These are phyloP conservation scores for Myotis planiceps DNA, from an alignment of 2,797 vertebrate genomes.

Conservation along the genomic window DNA sequence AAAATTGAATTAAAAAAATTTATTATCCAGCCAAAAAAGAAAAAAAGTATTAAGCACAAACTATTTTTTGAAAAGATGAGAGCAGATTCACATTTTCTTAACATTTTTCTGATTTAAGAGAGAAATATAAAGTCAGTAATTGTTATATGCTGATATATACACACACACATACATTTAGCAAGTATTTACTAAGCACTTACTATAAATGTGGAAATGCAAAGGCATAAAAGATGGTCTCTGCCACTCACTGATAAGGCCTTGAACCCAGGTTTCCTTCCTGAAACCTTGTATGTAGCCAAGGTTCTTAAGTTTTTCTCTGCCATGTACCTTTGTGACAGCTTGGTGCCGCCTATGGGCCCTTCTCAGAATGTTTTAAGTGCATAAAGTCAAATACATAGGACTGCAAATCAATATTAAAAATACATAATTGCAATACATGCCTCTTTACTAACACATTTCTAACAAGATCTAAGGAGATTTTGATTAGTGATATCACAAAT, in stretches of 20 bases:
- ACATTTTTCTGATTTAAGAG: too few relatives aligned
- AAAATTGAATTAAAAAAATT: too few relatives aligned
- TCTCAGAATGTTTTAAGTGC: conserved; percentile 29
- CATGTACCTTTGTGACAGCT: background rate
- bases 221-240: background rate
- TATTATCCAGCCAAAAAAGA: too few relatives aligned
- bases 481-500: background rate
- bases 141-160: too few relatives aligned
- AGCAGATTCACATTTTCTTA: too few relatives aligned
- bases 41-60: too few relatives aligned
- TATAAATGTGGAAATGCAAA: background rate
- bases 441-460: background rate
- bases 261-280: background rate
- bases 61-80: too few relatives aligned
- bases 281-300: background rate
- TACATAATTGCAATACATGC: background rate
- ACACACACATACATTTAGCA: background rate
- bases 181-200: background rate
- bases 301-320: background rate
- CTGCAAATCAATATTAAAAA: background rate
- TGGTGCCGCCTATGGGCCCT: background rate
- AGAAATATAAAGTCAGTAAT: too few relatives aligned
- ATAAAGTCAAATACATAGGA: background rate
- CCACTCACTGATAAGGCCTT: background rate
- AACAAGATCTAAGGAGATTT: background rate